Evolutionary conservation across 2,797 vertebrate species (phyloP).

Genomic region (Enteromius paludinosus): DNA sequence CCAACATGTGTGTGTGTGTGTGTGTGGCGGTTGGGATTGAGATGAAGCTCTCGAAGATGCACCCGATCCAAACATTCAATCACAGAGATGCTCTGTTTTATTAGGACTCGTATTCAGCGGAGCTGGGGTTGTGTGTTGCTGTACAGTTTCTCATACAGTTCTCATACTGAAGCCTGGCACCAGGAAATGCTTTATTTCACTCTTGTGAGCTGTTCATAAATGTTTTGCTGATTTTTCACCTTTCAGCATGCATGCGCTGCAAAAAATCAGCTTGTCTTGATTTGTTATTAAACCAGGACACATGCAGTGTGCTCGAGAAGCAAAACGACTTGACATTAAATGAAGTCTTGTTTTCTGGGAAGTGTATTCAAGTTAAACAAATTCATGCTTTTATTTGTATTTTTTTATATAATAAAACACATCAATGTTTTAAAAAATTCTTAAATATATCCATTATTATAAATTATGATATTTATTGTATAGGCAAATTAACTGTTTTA

Average conservation of each 20-base stretch:
- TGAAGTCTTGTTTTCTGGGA: neutral
- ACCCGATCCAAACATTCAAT: too few species aligned
- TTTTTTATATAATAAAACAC: neutral
- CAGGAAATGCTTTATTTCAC: neutral
- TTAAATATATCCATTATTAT: neutral
- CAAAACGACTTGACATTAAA: neutral
- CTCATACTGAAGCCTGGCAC: neutral
- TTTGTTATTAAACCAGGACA: neutral
- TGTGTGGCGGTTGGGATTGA: too few species aligned
- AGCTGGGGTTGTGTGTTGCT: neutral
- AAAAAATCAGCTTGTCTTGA: neutral
- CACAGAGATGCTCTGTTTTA: too few species aligned
- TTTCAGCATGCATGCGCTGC: neutral
- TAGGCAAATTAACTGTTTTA: neutral
- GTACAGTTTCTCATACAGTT: neutral
- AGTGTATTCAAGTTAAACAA: neutral
- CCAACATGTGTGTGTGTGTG: too few species aligned
- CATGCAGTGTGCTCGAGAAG: neutral
- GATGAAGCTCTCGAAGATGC: too few species aligned
- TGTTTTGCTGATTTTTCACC: neutral
- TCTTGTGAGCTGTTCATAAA: neutral
- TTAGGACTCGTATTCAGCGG: too few species aligned
- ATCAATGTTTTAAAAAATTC: neutral
- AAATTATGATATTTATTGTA: neutral
- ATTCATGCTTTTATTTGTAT: neutral